phyloP scores from a whole-genome alignment of 2,888 invertebrate species.

The Spilarctia lutea region DNA sequence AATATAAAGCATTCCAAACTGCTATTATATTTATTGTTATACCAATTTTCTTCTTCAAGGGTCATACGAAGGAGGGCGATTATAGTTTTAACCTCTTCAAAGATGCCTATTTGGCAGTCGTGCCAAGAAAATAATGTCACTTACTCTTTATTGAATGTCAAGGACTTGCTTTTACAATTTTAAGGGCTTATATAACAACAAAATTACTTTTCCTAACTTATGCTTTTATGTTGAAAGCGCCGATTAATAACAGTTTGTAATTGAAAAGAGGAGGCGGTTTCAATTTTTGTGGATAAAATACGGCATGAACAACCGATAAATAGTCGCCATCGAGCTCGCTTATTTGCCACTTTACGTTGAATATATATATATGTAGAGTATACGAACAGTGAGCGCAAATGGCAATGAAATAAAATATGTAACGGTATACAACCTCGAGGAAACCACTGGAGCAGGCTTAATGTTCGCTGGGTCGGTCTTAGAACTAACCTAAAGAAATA shows the following conservation, averaged over 20 bases:
- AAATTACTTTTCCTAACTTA: neutral
- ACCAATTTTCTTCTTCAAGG: constrained; percentile 9
- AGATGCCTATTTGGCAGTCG: constrained; percentile 37
- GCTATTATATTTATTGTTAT: neutral
- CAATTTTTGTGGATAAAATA: no score
- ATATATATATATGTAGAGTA: neutral
- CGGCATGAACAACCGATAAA: neutral
- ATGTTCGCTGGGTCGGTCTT: neutral
- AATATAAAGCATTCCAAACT: neutral
- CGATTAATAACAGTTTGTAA: no score
- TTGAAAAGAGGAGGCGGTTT: no score
- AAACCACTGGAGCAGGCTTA: constrained; percentile 9
- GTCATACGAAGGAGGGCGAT: constrained; percentile 3
- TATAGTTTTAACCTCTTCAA: constrained; percentile 24
- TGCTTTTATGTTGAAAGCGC: no score
- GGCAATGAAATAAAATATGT: neutral
- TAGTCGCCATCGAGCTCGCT: neutral
- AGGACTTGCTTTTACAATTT: constrained; percentile 22
- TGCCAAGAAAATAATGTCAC: constrained; percentile 45
- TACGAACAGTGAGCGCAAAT: neutral
- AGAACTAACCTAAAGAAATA: neutral
- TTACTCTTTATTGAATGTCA: constrained; percentile 42
- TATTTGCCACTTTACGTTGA: neutral
- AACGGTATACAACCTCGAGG: constrained; percentile 1
- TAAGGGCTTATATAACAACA: neutral